Evolutionary conservation across 1,140 invertebrate species (phyloP), one percentile per base, ranked within the genome.

Genomic region (Euura saliciscinereae): DNA sequence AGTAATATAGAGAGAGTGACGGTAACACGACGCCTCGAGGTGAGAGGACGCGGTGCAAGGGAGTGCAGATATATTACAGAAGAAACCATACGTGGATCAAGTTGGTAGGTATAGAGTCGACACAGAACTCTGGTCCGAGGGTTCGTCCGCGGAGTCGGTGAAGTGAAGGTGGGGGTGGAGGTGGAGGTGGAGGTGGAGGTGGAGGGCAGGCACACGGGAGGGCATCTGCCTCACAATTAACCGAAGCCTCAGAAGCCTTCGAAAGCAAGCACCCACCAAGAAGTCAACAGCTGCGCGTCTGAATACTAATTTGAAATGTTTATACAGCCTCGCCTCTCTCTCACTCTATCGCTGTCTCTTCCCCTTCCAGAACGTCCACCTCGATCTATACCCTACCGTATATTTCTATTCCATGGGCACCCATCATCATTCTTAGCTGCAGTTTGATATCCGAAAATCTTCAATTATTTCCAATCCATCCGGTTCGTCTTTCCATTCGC

Each of bases 301-400:
- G 83, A 86, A 86, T 86, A 84, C 83, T 85, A 86, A 86, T 86
- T 85, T 83, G 73, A 81, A 85, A 85, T 86, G 83, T 84, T 85
- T 85, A 85, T 84, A 84, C 82, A 84, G 78, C 78, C 76, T 82
- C 72, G 77, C 71, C 13, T n/a, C 8, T 59, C 51, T 59, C 51
- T 59, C 51, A 11, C 51, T 59, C 13, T 59, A 8, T 59, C 51
- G 8, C 51, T 59, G 10, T 59, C 51, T 3, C 46, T 51, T 11
- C 11, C 51, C 13, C 51, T 59, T n/a, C 51, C 28, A 28, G 28
- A 28, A 28, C 28, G 28, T 59, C 13, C 51, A 11, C 51, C 51
- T 59, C 13, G 10, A 59, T 6, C 51, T 59, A 11, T 59, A 8
- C 13, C 13, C 51, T 59, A 28, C 51, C 13, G 10, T 59, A 8